Evolutionary conservation across 2,797 vertebrate species (phyloP).

Genomic region (Sitta carolinensis): DNA sequence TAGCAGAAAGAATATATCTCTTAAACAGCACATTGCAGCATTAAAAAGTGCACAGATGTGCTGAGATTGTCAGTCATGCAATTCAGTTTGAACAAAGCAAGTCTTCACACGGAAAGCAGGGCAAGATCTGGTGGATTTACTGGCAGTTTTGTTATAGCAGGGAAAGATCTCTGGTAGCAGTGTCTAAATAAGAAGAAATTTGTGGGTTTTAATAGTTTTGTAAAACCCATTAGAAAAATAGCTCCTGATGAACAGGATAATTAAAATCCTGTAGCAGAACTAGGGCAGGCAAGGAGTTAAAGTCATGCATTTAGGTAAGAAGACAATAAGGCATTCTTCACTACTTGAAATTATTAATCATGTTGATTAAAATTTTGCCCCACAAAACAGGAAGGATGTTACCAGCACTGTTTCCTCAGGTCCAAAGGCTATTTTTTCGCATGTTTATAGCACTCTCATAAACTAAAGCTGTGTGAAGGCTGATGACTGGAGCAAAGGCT

Average conservation of each 20-base stretch:
- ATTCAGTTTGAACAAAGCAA: not conserved
- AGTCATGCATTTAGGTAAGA: not conserved
- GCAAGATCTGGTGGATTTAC: not conserved
- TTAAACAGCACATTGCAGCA: not conserved
- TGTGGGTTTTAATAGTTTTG: not conserved
- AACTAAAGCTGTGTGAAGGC: not conserved
- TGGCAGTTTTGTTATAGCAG: not conserved
- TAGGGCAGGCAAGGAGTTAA: not conserved
- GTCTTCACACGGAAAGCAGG: not conserved
- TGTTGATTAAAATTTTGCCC: not conserved
- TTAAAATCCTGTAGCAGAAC: not conserved
- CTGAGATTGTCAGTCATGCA: not conserved
- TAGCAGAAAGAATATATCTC: not conserved
- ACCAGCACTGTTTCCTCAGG: not conserved
- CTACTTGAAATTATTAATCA: not conserved
- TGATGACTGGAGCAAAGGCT: not conserved
- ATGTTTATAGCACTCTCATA: not conserved
- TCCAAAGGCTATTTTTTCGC: not conserved
- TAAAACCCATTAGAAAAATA: not conserved
- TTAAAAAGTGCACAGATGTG: constrained; percentile 8
- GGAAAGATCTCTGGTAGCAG: not conserved
- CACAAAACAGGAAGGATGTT: not conserved
- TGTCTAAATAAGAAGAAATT: not conserved
- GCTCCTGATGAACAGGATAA: not conserved
- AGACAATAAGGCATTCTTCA: not conserved